Evolutionary conservation across 1,140 invertebrate species (phyloP), one percentile per base, ranked within the genome.

Genomic region (Lysiphlebus fabarum): DNA sequence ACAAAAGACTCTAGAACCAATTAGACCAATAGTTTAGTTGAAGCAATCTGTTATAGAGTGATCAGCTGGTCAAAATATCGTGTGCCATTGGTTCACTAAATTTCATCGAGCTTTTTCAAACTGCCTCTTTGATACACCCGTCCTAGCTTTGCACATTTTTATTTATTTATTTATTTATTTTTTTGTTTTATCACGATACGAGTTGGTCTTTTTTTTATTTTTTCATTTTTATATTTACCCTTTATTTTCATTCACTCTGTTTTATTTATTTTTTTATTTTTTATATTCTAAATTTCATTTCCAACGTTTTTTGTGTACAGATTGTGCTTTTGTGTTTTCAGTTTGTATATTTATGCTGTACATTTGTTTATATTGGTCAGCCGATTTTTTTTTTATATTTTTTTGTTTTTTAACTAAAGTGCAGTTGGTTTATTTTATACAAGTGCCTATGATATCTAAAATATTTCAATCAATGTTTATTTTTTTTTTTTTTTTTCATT

Each of bases 61-160:
- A 65, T 62, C 67, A 65, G 63, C 59, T 68, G 67, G 67, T 61
- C 62, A 59, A 68, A 65, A 64, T 67, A 65, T 70, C 67, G 56
- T 62, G 54, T 64, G 55, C 63, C 68, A 70, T 68, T 65, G 65
- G 65, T 64, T 68, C 68, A 67, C 68, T 68, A 70, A 67, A 70
- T 70, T 68, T 65, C 68, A 68, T 70, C 64, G 58, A 55, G 57
- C 42, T 50, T 55, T 38, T 41, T 51, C 40, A 42, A n/a, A 10
- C 38, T 62, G 11, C 14, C 53, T 48, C 53, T 14, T n/a, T 17
- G 49, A 53, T 17, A 55, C 51, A 50, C 56, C 43, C 26, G 26
- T 33, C 1, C 38, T 17, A 47, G 56, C 17, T 26, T 26, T 26
- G 17, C 17, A 26, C 0, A 26, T 26, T 26, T 26, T 26, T 26